These are phyloP conservation scores for Anguilla anguilla DNA, from an alignment of 2,797 vertebrate genomes.

Conservation along the genomic window DNA sequence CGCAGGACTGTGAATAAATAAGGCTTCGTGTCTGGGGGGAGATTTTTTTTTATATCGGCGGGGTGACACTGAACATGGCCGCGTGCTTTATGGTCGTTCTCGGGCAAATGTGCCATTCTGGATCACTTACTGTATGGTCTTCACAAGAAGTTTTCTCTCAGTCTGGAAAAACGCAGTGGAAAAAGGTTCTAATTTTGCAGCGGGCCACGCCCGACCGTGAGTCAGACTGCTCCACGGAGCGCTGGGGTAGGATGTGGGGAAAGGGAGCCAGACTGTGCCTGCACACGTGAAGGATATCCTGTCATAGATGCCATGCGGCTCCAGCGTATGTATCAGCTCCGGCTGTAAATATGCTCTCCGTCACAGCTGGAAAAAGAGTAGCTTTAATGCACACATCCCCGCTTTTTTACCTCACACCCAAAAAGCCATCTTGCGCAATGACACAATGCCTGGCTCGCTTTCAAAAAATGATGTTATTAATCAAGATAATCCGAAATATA, in stretches of 20 bases:
- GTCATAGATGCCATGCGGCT: neutral
- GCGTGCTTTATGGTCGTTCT: neutral
- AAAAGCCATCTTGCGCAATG: neutral
- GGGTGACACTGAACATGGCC: neutral
- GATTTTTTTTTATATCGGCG: neutral
- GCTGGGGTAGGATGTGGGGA: neutral
- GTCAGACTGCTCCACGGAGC: neutral
- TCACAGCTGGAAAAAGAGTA: neutral
- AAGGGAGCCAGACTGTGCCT: constrained; percentile 20
- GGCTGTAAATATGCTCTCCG: neutral
- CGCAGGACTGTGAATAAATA: constrained; percentile 16
- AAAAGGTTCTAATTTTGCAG: constrained; percentile 23
- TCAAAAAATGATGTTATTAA: constrained; percentile 4
- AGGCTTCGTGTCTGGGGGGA: neutral
- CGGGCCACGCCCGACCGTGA: neutral
- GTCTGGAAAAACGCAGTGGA: neutral
- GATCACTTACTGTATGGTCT: neutral
- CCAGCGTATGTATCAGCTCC: neutral
- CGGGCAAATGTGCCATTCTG: neutral
- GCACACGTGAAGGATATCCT: constrained; percentile 29
- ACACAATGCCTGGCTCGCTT: neutral
- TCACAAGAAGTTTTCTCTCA: constrained; percentile 1
- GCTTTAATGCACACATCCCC: neutral
- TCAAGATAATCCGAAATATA: neutral
- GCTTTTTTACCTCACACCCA: constrained; percentile 9